These are phyloP conservation scores for Spodoptera frugiperda DNA, from an alignment of 1,140 invertebrate genomes.

Conservation along the genomic window DNA sequence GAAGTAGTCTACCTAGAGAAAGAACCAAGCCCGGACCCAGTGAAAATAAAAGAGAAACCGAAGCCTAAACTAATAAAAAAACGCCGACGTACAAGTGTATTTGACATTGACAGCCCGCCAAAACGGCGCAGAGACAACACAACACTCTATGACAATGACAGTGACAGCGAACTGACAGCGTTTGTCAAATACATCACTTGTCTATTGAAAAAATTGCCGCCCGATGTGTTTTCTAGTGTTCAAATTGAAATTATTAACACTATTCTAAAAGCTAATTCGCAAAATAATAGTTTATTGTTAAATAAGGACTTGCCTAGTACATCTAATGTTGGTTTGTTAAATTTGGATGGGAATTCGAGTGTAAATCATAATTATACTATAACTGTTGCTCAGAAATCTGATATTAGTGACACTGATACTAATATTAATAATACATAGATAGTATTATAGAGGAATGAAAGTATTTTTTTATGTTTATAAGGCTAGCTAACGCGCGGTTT, in stretches of 20 bases:
- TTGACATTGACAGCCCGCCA: constrained; percentile 15
- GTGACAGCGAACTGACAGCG: constrained; percentile 43
- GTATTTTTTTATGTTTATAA: too few relatives aligned
- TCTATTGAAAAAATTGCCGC: constrained; percentile 55
- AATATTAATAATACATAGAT: too few relatives aligned
- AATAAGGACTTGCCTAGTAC: neutral
- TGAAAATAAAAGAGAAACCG: constrained; percentile 30
- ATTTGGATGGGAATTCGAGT: too few relatives aligned
- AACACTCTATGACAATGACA: neutral
- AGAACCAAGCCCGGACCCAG: neutral
- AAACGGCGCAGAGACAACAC: constrained; percentile 5
- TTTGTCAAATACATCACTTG: constrained; percentile 48
- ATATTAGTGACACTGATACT: too few relatives aligned
- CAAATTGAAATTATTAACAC: constrained; percentile 62
- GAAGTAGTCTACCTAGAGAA: constrained; percentile 54
- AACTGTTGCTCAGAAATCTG: too few relatives aligned
- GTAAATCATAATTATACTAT: too few relatives aligned
- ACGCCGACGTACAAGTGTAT: neutral
- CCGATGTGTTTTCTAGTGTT: constrained; percentile 51
- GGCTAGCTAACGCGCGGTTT: too few relatives aligned
- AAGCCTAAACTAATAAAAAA: constrained; percentile 12
- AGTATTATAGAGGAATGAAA: too few relatives aligned
- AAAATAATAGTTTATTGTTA: neutral
- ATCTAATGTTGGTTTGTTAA: too few relatives aligned
- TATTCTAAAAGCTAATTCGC: constrained; percentile 49